phyloP scores from a whole-genome alignment of 2,113 vertebrate genomes.

The Bubalus kerabau region DNA sequence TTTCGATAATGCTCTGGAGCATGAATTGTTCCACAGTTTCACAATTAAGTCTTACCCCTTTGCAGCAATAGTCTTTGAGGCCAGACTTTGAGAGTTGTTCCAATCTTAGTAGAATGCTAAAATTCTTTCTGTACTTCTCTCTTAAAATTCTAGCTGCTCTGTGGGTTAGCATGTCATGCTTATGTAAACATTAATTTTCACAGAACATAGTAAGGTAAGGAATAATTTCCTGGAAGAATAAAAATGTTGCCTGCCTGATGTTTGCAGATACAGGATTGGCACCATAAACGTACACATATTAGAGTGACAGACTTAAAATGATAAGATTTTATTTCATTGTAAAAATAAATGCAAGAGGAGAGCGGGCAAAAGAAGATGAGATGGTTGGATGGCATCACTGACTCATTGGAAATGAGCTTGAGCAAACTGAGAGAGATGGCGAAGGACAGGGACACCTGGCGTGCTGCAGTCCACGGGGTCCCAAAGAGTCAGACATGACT shows the following conservation, averaged over 20 bases:
- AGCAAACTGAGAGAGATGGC: not conserved
- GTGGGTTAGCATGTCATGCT: not conserved
- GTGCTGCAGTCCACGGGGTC: accelerated
- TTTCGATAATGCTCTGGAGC: not conserved
- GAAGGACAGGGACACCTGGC: not conserved
- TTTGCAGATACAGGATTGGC: not conserved
- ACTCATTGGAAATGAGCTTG: not conserved
- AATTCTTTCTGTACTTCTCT: not conserved
- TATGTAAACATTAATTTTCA: not conserved
- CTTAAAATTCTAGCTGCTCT: not conserved
- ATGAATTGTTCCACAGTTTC: not conserved
- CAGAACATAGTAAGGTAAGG: not conserved
- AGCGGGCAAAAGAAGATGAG: not conserved
- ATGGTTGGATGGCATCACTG: not conserved
- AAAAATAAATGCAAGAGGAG: not conserved
- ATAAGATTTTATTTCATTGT: not conserved
- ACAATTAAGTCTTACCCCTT: not conserved
- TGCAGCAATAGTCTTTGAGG: not conserved
- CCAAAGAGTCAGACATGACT: not conserved
- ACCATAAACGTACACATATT: not conserved
- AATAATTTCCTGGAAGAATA: not conserved
- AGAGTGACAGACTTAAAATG: not conserved
- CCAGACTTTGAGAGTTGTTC: not conserved
- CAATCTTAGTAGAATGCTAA: not conserved
- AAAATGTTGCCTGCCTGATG: not conserved